Percentiles rank a stretch among this genome's conserved stretches.
Evolutionary conservation across 2,113 vertebrate species (phyloP).

Genomic region (Pollimyrus isidori): DNA sequence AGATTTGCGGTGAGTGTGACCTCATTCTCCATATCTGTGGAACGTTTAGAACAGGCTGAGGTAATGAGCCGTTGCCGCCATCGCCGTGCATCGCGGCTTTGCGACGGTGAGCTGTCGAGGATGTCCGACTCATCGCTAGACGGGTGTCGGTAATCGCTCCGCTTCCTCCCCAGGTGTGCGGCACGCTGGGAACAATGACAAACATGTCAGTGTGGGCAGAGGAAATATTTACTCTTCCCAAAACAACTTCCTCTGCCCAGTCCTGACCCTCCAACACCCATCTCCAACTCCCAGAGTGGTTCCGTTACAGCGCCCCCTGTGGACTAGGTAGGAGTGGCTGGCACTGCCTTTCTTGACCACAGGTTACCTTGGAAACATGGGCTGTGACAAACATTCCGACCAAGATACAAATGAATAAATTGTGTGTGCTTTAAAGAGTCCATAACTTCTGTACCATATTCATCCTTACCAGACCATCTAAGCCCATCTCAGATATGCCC

Average conservation of each 20-base stretch:
- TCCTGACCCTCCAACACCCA: not conserved
- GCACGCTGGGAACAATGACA: not conserved
- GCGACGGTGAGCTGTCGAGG: not conserved
- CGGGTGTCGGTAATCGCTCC: too few relatives aligned
- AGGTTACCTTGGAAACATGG: not conserved
- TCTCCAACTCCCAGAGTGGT: too few relatives aligned
- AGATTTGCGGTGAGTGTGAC: not conserved
- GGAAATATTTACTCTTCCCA: not conserved
- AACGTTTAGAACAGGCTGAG: not conserved
- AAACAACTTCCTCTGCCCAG: not conserved
- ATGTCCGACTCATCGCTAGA: not conserved
- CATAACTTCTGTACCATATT: not conserved
- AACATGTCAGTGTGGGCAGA: not conserved
- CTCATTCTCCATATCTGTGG: not conserved
- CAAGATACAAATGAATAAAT: too few relatives aligned
- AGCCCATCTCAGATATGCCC: not conserved
- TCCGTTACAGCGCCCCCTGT: not conserved
- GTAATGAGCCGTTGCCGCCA: not conserved
- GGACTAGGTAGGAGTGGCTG: not conserved
- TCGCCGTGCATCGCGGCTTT: too few relatives aligned
- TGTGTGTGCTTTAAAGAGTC: not conserved
- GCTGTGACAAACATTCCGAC: not conserved
- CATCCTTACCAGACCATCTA: not conserved
- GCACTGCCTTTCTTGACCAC: not conserved
- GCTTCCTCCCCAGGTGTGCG: not conserved